phyloP scores from a whole-genome alignment of 2,113 vertebrate genomes.

The Pelusios castaneus region DNA sequence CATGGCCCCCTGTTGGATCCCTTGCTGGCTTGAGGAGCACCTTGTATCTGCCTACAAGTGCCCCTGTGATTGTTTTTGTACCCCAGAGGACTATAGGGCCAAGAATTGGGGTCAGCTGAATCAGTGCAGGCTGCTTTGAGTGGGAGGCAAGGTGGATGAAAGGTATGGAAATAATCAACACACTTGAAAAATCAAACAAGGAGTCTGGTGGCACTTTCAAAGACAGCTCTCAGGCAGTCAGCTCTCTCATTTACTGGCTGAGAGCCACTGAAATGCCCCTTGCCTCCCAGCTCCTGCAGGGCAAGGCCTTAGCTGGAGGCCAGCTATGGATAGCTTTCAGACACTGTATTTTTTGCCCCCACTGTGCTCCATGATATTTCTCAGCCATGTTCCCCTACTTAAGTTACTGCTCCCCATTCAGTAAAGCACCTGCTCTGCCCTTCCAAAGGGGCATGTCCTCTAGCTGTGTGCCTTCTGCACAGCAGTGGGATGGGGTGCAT shows the following conservation, averaged over 20 bases:
- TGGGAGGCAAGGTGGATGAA: background rate
- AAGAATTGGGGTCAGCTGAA: background rate
- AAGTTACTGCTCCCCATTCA: background rate
- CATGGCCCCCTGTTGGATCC: too few species aligned
- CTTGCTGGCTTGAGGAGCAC: background rate
- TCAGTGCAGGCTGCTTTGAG: background rate
- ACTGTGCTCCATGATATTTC: background rate
- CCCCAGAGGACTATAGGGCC: background rate
- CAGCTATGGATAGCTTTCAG: background rate
- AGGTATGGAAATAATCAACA: background rate
- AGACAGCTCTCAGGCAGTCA: background rate
- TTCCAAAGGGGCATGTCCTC: background rate
- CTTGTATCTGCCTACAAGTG: background rate
- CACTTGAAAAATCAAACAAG: too few species aligned
- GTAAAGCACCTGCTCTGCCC: background rate
- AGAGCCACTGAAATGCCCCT: background rate
- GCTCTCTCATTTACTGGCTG: background rate
- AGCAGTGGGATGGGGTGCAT: background rate
- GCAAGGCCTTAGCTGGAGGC: background rate
- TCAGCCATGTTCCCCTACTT: background rate
- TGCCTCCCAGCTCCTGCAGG: background rate
- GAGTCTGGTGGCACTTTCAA: too few species aligned
- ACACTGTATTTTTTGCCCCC: background rate
- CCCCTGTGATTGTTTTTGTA: background rate
- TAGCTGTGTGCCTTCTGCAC: background rate